Evolutionary conservation across 1,140 invertebrate species (phyloP).

Genomic region (Zaprionus ornatus): DNA sequence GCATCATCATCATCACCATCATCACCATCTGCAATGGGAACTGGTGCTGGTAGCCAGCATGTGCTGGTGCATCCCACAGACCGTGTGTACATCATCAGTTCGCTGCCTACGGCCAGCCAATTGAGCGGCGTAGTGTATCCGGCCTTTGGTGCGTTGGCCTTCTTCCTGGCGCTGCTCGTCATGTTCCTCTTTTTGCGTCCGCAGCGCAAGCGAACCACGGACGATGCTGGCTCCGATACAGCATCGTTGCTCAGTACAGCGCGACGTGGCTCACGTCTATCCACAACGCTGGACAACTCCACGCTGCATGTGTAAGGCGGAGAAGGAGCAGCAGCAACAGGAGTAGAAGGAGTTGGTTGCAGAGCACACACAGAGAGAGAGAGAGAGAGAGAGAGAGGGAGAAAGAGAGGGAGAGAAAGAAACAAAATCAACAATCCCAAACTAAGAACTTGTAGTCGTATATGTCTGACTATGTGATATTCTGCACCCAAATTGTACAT

Average conservation of each 20-base stretch:
- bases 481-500: constrained; percentile 69
- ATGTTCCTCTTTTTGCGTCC: constrained; percentile 76
- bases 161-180: constrained; percentile 66
- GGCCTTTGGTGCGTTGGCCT: constrained; percentile 69
- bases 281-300: constrained; percentile 54
- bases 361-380: neutral
- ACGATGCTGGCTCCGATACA: constrained; percentile 53
- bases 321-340: neutral
- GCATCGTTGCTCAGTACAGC: constrained; percentile 53
- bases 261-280: constrained; percentile 42
- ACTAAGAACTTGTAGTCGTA: constrained; percentile 71
- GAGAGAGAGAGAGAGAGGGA: neutral
- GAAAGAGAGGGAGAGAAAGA: neutral
- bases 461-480: constrained; percentile 80
- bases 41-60: constrained; percentile 3
- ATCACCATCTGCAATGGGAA: constrained; percentile 1
- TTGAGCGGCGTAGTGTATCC: constrained; percentile 70
- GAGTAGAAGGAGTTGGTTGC: neutral
- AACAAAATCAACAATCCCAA: constrained; percentile 16
- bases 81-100: constrained; percentile 72
- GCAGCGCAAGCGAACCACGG: constrained; percentile 59
- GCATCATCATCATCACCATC: neutral
- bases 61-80: constrained; percentile 47
- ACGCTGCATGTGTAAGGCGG: constrained; percentile 63
- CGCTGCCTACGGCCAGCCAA: constrained; percentile 66